A percentile compares a stretch with the other conserved stretches of the same genome.
phyloP scores from a whole-genome alignment of 2,888 invertebrate genomes.

The Cephus spinipes region DNA sequence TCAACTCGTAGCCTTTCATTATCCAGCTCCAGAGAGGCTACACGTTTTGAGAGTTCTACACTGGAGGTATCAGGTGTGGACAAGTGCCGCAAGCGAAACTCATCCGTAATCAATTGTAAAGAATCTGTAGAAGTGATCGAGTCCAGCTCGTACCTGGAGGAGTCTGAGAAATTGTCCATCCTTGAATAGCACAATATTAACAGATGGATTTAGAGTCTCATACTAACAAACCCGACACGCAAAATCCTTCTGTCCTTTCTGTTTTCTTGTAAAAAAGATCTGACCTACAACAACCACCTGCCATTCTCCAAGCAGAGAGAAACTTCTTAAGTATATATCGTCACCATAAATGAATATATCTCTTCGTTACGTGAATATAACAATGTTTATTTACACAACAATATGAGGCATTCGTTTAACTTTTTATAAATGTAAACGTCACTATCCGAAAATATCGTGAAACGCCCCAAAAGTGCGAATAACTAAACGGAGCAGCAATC shows the following conservation, averaged over 20 bases:
- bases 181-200: background rate
- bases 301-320: background rate
- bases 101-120: conserved; percentile 44
- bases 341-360: background rate
- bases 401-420: background rate
- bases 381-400: background rate
- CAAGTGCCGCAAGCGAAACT: conserved; percentile 44
- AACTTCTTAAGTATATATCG: background rate
- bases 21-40: conserved; percentile 47
- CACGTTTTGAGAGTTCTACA: conserved; percentile 44
- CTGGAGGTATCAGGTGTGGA: conserved; percentile 48
- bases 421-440: background rate
- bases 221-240: background rate
- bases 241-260: background rate
- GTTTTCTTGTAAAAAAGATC: background rate
- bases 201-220: background rate
- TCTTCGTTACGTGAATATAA: background rate
- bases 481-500: background rate
- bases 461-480: background rate
- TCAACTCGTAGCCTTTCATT: conserved; percentile 51
- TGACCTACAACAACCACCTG: background rate
- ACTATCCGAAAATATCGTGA: background rate
- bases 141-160: conserved; percentile 46
- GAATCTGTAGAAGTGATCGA: conserved; percentile 50
- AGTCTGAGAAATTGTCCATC: conserved; percentile 52